Conservation (phyloP, 2,888 invertebrate species). For the Idaea aversata region DNA sequence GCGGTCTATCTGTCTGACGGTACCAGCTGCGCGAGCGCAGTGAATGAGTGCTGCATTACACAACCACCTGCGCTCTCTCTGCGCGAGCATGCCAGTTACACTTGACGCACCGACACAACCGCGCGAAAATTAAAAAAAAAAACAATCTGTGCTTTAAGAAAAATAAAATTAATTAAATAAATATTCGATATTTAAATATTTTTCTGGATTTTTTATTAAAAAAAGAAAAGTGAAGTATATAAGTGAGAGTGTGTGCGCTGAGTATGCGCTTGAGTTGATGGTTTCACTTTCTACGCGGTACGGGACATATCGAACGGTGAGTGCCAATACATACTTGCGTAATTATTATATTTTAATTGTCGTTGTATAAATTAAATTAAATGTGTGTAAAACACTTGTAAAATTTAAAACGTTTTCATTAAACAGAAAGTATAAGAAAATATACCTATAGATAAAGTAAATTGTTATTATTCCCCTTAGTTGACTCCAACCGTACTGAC, state of each 20-base stretch:
- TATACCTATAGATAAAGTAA: too few relatives aligned
- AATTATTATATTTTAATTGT: conserved; percentile 30
- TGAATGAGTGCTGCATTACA: conserved; percentile 27
- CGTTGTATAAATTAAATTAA: background rate
- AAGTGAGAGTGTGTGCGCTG: conserved; percentile 52
- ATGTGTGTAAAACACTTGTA: background rate
- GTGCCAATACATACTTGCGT: conserved; percentile 42
- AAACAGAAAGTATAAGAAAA: too few relatives aligned
- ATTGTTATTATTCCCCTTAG: too few relatives aligned
- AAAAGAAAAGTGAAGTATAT: conserved; percentile 59
- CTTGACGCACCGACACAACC: conserved; percentile 48
- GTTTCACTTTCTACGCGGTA: conserved; percentile 71
- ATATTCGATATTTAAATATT: background rate
- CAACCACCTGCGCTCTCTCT: conserved; percentile 39
- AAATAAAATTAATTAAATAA: conserved; percentile 4
- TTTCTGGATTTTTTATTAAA: conserved; percentile 5
- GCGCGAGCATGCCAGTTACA: conserved; percentile 50
- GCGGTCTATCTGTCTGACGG: background rate
- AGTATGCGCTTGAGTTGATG: conserved; percentile 59
- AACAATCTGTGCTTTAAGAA: conserved; percentile 21
- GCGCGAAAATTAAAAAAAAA: conserved; percentile 20
- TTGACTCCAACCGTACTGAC: too few relatives aligned
- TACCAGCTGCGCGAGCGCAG: conserved; percentile 3
- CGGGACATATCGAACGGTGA: conserved; percentile 66
- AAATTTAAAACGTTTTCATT: too few relatives aligned